Base-by-base conservation (phyloP, 2,113 vertebrate genomes). In the Saimiri boliviensis region DNA sequence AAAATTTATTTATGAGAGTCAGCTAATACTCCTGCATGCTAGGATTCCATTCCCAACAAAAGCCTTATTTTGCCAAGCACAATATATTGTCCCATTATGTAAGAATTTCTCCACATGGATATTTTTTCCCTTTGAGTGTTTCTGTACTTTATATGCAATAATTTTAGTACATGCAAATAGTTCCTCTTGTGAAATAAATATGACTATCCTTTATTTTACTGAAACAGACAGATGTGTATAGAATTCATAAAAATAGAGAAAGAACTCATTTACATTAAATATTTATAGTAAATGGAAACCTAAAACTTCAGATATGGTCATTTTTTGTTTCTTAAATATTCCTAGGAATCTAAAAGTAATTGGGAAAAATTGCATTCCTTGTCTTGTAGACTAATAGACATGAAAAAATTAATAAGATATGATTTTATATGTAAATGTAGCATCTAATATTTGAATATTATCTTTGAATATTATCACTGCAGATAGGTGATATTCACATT, bases 221-320 rank as follows among this genome's bases (percentile, higher is more conserved):
- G 37, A 80, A 86, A 86, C 19, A 86, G 30, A 94, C 2, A 76
- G 54, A 82, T 63, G 8, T 89, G 27, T 21, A 16, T 16, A 71
- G 9, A 85, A 97, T 68, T 80, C 40, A 82, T 56, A 49, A 96
- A 95, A 77, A 93, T 42, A 96, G 37, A 77, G 42, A 10, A 87
- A 79, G 11, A 93, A 89, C 2, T 93, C 45, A 91, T 52, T 91
- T 84, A 30, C 16, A 60, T 77, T 87, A 84, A 93, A 83, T 84
- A 88, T 47, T 84, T 74, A 70, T 79, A 49, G 20, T 77, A 90
- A 77, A 85, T 73, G n/a, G 30, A 87, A 94, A 66, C 37, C 82
- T 5, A 89, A 77, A 90, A 82, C 56, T 95, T 91, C 54, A 73
- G 68, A 82, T n/a, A 71, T n/a, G 20, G 45, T 60, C 47, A 47